Base-by-base conservation (phyloP, 2,113 vertebrate genomes). In the Solea solea region DNA sequence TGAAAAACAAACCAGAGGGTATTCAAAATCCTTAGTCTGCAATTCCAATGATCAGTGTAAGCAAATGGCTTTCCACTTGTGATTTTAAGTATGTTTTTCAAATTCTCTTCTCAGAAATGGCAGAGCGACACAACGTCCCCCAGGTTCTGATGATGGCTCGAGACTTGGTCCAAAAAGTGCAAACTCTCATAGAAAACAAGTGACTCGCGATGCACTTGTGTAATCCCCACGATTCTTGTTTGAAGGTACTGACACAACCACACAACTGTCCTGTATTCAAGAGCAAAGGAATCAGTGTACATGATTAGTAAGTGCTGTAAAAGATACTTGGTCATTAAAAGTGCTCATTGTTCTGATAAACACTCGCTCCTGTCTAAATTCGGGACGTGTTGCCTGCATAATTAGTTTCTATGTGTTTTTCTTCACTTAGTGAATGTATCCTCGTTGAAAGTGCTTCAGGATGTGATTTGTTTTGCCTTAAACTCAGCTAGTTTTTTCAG, bases 141-240 rank as follows among this genome's bases (percentile, higher is more conserved):
- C 95, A 95, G 84, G 93, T 99, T 68, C 91, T 98, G 90, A 94
- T 94, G 86, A 95, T 98, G 92, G 97, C 98, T 46, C 95, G 96
- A 64, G 96, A 98, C 83, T 91, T 99, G 1, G 97, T 98, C 70
- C 94, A 95, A 80, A 98, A 98, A 89, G 98, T 99, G 57, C 98
- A 99, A 94, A 98, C 95, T 0, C 94, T 99, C 76, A 99, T 99
- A 0, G 97, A 99, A 90, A 99, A 99, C 94, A 98, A 99, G 88
- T 99, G 93, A 97, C 42, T 7, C 34, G n/a, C n/a, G 46, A 52
- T 42, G n/a, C 53, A 15, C 12, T 66, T 50, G 16, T 34, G 50
- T n/a, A 40, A 41, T n/a, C 58, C 28, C 40, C 50, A n/a, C 2
- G 3, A 66, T 48, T 40, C 58, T 76, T 78, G 53, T 70, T 63